phyloP scores from a whole-genome alignment of 2,797 vertebrate genomes.

The Girardinus metallicus region DNA sequence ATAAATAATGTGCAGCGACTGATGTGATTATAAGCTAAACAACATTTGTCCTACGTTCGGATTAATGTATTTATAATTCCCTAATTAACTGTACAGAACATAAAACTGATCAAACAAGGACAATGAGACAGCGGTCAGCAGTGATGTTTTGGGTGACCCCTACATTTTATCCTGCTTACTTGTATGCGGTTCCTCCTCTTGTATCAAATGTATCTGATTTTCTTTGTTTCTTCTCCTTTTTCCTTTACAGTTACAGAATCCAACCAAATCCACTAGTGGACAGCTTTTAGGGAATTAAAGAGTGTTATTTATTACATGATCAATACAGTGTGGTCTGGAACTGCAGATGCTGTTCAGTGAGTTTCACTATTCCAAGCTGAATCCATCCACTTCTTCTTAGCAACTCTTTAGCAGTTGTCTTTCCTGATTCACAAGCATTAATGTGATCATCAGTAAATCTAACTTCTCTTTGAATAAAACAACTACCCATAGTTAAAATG shows the following conservation, averaged over 20 bases:
- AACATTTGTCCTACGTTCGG: background rate
- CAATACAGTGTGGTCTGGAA: constrained; percentile 60
- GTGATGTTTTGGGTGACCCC: background rate
- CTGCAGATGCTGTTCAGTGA: constrained; percentile 44
- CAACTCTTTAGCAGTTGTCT: constrained; percentile 5
- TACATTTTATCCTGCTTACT: background rate
- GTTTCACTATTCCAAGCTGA: constrained; percentile 10
- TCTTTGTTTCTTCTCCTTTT: constrained; percentile 1
- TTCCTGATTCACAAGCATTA: background rate
- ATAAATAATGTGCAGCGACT: background rate
- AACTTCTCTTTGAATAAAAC: background rate
- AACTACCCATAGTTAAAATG: background rate
- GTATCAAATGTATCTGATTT: background rate
- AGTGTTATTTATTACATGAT: constrained; percentile 66
- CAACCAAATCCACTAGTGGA: constrained; percentile 61
- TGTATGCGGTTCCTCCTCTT: background rate
- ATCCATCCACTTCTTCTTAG: constrained; percentile 17
- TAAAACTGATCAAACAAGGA: background rate
- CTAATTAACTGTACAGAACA: background rate
- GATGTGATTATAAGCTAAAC: background rate
- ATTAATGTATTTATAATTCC: background rate
- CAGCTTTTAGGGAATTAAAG: constrained; percentile 62
- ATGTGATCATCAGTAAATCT: background rate
- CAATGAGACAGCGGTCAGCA: background rate
- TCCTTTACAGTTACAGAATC: constrained; percentile 34